Conservation (phyloP, 2,888 invertebrate species). For the Acrobasis repandana region DNA sequence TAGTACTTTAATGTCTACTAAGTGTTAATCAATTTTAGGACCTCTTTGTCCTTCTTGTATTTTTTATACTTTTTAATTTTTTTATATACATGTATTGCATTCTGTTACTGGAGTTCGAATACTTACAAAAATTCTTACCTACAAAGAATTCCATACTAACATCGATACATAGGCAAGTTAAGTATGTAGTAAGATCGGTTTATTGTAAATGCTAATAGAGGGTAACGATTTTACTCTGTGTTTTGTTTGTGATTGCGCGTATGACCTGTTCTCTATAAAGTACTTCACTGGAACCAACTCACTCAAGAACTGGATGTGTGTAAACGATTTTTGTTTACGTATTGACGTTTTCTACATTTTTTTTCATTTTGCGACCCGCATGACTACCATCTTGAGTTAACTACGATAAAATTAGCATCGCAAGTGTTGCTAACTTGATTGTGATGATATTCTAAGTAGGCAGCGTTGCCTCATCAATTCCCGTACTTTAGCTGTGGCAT, state of each 20-base stretch:
- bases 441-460: constrained; percentile 13
- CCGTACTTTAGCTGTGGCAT: background rate
- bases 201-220: too few relatives aligned
- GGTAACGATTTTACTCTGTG: too few relatives aligned
- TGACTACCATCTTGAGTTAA: background rate
- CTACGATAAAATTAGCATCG: constrained; percentile 14
- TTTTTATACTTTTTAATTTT: background rate
- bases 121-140: background rate
- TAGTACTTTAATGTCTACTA: too few relatives aligned
- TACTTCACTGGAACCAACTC: too few relatives aligned
- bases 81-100: too few relatives aligned
- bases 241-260: too few relatives aligned
- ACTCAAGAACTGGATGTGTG: too few relatives aligned
- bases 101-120: background rate
- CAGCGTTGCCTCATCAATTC: constrained; percentile 9
- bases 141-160: too few relatives aligned
- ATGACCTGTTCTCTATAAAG: too few relatives aligned
- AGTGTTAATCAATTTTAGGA: too few relatives aligned
- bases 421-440: constrained; percentile 13
- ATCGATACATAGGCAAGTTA: too few relatives aligned
- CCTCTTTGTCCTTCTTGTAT: background rate
- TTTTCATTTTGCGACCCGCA: background rate
- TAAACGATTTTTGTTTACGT: background rate
- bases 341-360: background rate
- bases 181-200: too few relatives aligned